Base-by-base conservation (phyloP, 2,797 vertebrate species). In the Chrysocyon brachyurus region DNA sequence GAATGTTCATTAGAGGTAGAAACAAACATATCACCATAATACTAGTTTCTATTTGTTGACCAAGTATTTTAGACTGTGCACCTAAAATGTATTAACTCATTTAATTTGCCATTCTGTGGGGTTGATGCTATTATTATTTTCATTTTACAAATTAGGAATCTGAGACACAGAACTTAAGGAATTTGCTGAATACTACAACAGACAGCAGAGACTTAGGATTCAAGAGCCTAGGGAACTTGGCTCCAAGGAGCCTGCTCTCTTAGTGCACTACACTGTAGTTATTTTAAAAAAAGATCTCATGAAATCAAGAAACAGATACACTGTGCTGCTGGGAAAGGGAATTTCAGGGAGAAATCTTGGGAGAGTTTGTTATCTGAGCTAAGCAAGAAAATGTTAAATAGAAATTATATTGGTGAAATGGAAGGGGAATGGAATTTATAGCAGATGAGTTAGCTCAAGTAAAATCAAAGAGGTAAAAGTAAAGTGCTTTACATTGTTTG, bases 101-200 rank as follows among this genome's bases (percentile, higher is more conserved):
- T 59, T 85, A 94, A 56, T 72, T 33, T 79, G 54, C 15, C 24
- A 52, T 49, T 56, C 11, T 86, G 21, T 15, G 22, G 2, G 31
- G 5, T 33, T 66, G 59, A 46, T 46, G 3, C 3, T 87, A 33
- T 87, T 83, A 90, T 84, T 95, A 79, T 90, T 64, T 94, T 73
- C 19, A 89, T 81, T 89, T 87, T 85, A 78, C 15, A 82, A 31
- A 52, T 84, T 88, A 86, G 57, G 57, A 95, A 96, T 83, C 56
- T 84, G 70, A 72, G 66, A 40, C 19, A 70, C 7, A 56, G 15
- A 64, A 59, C 28, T 95, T 36, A 81, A 66, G 22, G 15, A 26
- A 33, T 26, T 94, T 91, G 36, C 15, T 73, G 7, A 17, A 72
- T 31, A 5, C 3, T 5, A 26, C 16, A 75, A 75, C 15, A 86